phyloP scores from a whole-genome alignment of 2,113 vertebrate species.

The Calypte anna region DNA sequence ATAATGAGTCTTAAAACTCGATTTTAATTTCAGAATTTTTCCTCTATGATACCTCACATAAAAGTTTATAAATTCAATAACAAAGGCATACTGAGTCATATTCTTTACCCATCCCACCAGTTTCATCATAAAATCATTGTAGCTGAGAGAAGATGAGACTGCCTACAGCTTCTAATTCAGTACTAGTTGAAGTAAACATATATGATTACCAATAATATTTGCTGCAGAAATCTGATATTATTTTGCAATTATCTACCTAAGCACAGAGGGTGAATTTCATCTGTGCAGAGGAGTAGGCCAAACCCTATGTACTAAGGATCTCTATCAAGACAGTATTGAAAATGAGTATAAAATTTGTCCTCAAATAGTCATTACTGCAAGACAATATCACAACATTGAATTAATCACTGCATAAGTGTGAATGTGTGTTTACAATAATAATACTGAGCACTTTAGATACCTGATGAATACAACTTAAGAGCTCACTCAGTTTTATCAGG shows the following conservation, averaged over 20 bases:
- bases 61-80: neutral
- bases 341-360: neutral
- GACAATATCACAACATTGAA: neutral
- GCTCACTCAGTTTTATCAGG: neutral
- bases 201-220: neutral
- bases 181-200: neutral
- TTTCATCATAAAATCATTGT: neutral
- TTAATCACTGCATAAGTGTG: neutral
- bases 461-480: neutral
- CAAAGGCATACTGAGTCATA: neutral
- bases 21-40: neutral
- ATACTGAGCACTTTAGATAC: neutral
- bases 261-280: neutral
- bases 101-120: neutral
- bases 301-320: neutral
- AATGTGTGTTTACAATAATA: neutral
- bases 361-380: neutral
- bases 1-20: neutral
- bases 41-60: neutral
- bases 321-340: neutral
- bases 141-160: neutral
- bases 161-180: neutral
- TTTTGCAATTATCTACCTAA: neutral
- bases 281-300: neutral
- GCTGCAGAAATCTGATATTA: neutral